Evolutionary conservation across 2,113 vertebrate genomes (phyloP).

Genomic region (Cyphomyrus discorhynchus): DNA sequence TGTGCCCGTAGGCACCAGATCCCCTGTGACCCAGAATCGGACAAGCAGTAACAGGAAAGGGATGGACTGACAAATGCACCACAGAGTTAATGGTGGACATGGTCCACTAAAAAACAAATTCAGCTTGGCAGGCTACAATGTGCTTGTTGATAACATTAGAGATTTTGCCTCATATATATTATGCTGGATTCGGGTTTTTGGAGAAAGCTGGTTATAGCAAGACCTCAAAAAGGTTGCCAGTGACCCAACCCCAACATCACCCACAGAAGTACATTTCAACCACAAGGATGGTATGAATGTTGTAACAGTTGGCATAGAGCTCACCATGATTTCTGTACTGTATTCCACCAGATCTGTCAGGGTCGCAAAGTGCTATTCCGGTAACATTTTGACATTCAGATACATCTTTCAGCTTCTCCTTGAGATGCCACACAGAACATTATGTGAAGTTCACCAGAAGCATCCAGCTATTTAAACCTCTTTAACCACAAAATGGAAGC

Average conservation of each 20-base stretch:
- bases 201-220: not conserved
- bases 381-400: not conserved
- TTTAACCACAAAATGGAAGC: not conserved
- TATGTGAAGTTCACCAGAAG: not conserved
- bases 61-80: not conserved
- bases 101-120: not conserved
- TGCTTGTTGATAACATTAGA: not conserved
- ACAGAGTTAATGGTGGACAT: not conserved
- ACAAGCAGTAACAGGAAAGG: not conserved
- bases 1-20: not conserved
- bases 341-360: not conserved
- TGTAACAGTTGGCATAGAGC: not conserved
- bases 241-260: not conserved
- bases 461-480: not conserved
- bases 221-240: not conserved
- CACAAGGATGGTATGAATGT: not conserved
- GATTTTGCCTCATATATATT: not conserved
- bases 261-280: not conserved
- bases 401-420: not conserved
- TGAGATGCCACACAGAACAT: not conserved
- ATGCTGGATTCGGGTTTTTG: not conserved
- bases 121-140: not conserved
- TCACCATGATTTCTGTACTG: not conserved
- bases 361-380: not conserved
- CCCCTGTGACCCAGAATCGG: not conserved